phyloP scores from a whole-genome alignment of 2,888 invertebrate species.

The Cerastis rubricosa region DNA sequence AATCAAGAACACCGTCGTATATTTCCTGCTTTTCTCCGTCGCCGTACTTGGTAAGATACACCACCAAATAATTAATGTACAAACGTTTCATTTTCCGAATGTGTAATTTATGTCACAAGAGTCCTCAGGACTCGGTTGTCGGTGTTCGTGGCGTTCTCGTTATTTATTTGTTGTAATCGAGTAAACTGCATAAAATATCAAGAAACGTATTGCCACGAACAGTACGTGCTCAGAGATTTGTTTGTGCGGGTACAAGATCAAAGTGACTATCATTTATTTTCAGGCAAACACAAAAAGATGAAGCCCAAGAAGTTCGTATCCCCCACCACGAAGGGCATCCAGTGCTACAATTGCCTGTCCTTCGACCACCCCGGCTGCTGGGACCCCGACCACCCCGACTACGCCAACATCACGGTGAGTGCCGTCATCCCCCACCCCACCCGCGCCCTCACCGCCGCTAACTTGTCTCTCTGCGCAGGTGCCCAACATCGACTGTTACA shows the following conservation, averaged over 20 bases:
- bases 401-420: conserved; percentile 85
- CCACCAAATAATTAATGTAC: not conserved
- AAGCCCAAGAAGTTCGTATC: conserved; percentile 86
- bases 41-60: conserved; percentile 78
- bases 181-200: not conserved
- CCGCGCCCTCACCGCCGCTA: not conserved
- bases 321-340: conserved; percentile 83
- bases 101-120: not conserved
- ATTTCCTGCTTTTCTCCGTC: conserved; percentile 77
- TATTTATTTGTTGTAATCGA: not conserved
- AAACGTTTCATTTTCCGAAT: not conserved
- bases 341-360: conserved; percentile 88
- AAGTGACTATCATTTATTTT: not conserved
- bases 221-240: not conserved
- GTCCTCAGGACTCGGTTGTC: not conserved
- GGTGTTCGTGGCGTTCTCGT: not conserved
- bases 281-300: conserved; percentile 85
- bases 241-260: not conserved
- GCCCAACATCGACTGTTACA: conserved; percentile 88
- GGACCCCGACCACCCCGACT: conserved; percentile 89
- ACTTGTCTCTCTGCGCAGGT: conserved; percentile 73
- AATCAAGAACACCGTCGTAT: conserved; percentile 74
- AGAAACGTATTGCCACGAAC: not conserved
- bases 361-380: conserved; percentile 89
- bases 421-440: accelerated